Evolutionary conservation across 2,113 vertebrate species (phyloP).

Genomic region (Phalacrocorax aristotelis): DNA sequence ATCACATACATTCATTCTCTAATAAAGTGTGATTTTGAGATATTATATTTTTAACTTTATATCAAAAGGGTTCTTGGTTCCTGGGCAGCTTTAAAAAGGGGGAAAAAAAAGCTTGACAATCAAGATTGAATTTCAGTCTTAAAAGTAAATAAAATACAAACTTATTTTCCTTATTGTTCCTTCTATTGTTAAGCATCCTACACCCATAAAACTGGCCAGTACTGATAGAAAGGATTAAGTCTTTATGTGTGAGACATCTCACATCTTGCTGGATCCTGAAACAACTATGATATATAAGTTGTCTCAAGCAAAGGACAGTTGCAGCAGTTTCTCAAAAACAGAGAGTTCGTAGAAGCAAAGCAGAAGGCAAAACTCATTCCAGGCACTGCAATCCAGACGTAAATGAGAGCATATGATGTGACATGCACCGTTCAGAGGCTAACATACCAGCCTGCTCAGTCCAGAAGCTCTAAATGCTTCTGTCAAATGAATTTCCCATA

Average conservation of each 20-base stretch:
- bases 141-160: not conserved
- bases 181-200: not conserved
- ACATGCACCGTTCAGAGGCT: not conserved
- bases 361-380: not conserved
- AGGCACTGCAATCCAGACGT: not conserved
- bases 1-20: not conserved
- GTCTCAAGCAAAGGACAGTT: not conserved
- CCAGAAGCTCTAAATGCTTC: not conserved
- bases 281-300: not conserved
- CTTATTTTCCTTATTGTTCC: not conserved
- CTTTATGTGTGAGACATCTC: not conserved
- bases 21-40: not conserved
- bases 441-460: not conserved
- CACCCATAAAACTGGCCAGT: not conserved
- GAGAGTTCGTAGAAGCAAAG: not conserved
- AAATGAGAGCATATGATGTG: not conserved
- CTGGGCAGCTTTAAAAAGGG: not conserved
- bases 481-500: constrained; percentile 16
- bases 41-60: not conserved
- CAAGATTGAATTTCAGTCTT: not conserved
- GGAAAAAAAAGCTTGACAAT: not conserved
- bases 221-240: not conserved
- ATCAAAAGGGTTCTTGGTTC: not conserved
- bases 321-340: not conserved
- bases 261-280: not conserved